A percentile compares a stretch with the other conserved stretches of the same genome.
Conservation (phyloP, 2,888 invertebrate genomes). For the Eupithecia subumbrata region DNA sequence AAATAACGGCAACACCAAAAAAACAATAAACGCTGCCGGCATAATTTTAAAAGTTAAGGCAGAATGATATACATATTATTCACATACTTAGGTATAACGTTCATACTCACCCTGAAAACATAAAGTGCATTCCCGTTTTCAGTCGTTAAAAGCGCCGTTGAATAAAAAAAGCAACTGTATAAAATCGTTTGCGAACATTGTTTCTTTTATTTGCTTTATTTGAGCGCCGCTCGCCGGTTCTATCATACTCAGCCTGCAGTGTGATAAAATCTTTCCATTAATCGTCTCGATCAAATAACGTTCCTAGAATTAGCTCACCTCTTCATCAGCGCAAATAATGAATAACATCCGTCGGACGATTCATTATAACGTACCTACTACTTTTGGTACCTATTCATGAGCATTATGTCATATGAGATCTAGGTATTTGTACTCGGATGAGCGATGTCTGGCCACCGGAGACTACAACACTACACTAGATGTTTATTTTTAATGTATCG, state of each 20-base stretch:
- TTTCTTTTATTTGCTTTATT: background rate
- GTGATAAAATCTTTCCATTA: background rate
- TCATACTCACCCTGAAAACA: background rate
- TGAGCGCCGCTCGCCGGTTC: background rate
- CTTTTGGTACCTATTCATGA: background rate
- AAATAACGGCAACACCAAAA: too few relatives aligned
- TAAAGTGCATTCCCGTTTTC: background rate
- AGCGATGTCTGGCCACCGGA: background rate
- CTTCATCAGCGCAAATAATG: constrained; percentile 1
- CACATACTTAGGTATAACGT: background rate
- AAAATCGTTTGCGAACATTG: background rate
- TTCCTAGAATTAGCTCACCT: constrained; percentile 1
- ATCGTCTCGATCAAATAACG: constrained; percentile 2
- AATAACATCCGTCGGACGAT: constrained; percentile 6
- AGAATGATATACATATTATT: background rate
- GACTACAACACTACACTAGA: background rate
- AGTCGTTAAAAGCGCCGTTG: background rate
- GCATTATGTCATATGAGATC: background rate
- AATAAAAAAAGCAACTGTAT: background rate
- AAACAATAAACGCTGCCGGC: background rate
- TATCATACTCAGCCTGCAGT: background rate
- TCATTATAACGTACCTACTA: background rate
- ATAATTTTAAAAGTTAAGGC: background rate
- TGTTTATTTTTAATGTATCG: background rate
- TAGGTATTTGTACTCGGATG: background rate